Conservation (phyloP, 2,113 vertebrate species). For the Lasiurus cinereus region DNA sequence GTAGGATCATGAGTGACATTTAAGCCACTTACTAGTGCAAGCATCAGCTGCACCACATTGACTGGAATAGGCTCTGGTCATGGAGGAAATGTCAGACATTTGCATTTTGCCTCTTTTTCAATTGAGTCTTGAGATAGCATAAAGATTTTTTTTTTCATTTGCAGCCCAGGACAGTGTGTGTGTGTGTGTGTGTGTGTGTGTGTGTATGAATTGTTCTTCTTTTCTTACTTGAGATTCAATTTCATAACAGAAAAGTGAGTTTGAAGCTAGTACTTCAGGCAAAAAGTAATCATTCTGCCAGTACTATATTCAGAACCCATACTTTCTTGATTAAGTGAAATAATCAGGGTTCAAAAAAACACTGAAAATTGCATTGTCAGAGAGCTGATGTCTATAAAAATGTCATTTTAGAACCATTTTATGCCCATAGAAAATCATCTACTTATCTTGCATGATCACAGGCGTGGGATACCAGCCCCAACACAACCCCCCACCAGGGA, state of each 20-base stretch:
- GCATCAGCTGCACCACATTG: rapidly evolving
- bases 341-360: neutral
- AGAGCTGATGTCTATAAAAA: slow-evolving; percentile 13
- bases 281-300: neutral
- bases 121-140: neutral
- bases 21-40: neutral
- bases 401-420: neutral
- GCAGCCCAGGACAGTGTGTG: neutral
- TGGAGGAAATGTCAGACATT: neutral
- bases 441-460: neutral
- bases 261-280: neutral
- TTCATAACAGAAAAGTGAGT: neutral
- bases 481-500: neutral
- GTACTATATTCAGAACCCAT: neutral
- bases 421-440: neutral
- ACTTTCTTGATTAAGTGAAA: neutral
- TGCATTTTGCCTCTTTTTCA: neutral
- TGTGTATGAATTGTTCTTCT: neutral
- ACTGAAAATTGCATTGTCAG: neutral
- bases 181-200: neutral
- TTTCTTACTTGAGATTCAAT: slow-evolving; percentile 25
- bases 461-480: neutral
- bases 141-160: neutral
- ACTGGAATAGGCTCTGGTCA: rapidly evolving
- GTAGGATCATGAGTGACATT: neutral